Percentiles rank a stretch among this genome's conserved stretches.
Conservation (phyloP, 2,113 vertebrate species). For the Lycocorax pyrrhopterus region DNA sequence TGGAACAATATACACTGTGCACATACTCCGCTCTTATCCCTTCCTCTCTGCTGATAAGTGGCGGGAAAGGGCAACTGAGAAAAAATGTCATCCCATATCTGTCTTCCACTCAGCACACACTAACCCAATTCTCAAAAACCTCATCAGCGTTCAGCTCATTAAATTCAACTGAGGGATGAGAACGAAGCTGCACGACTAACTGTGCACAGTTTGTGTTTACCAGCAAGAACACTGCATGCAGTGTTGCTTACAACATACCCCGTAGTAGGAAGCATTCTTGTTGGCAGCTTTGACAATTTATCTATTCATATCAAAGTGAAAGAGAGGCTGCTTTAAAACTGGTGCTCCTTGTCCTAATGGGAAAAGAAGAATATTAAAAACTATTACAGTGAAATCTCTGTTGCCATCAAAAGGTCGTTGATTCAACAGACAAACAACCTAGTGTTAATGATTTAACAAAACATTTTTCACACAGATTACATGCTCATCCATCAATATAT, state of each 20-base stretch:
- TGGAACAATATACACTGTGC: neutral
- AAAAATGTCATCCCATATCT: slow-evolving; percentile 49
- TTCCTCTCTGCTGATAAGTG: slow-evolving; percentile 38
- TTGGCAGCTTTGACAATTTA: slow-evolving; percentile 70
- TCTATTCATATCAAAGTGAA: slow-evolving; percentile 67
- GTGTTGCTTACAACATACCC: slow-evolving; percentile 57
- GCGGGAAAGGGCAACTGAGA: slow-evolving; percentile 65
- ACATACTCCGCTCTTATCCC: neutral
- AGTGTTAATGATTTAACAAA: slow-evolving; percentile 69
- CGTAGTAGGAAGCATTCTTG: slow-evolving; percentile 48
- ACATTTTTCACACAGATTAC: slow-evolving; percentile 68
- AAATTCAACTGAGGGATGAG: slow-evolving; percentile 59
- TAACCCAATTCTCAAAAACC: slow-evolving; percentile 54
- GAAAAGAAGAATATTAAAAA: slow-evolving; percentile 56
- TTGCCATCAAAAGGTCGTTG: slow-evolving; percentile 49
- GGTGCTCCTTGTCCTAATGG: slow-evolving; percentile 48
- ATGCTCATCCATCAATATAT: slow-evolving; percentile 49
- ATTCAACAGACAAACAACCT: slow-evolving; percentile 55
- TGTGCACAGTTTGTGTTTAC: slow-evolving; percentile 62
- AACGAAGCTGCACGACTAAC: slow-evolving; percentile 32
- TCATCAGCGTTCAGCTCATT: slow-evolving; percentile 60
- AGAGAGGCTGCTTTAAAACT: slow-evolving; percentile 62
- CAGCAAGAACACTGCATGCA: slow-evolving; percentile 62
- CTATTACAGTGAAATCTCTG: slow-evolving; percentile 53
- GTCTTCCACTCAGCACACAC: slow-evolving; percentile 52